Base-by-base conservation (phyloP, 2,888 invertebrate genomes). In the Ichneumoninae sp. region DNA sequence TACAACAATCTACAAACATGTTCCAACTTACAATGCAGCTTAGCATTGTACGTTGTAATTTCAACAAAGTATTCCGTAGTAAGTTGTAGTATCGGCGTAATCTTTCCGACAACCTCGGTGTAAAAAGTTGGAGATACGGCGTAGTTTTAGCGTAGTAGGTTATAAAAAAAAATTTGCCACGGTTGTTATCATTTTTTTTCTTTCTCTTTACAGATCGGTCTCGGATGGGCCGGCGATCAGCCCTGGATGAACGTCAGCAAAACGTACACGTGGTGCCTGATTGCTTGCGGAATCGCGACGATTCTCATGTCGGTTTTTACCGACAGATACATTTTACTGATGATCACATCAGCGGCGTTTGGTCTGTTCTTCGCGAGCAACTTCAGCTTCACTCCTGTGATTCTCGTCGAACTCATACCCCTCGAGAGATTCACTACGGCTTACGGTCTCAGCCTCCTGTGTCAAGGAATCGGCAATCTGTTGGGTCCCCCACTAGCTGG, bases 401-500 rank as follows among this genome's bases (percentile, higher is more conserved):
- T 99, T 89, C 94, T 98, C 87, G 98, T 98, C 65, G 97, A 97
- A 91, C 94, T 98, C 89, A 97, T 98, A 50, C 97, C 98, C 5
- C 94, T 99, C 91, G 98, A 98, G 92, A 96, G 97, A 88, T 98
- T 99, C 92, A 98, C 98, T 5, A 96, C 97, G 86, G 98, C 98
- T 16, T 99, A 98, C 93, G 99, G 99, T 22, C 94, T 99, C 89
- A 96, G 97, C 88, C 94, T 98, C 89, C 94, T 99, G 78, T 97
- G 98, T 83, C 98, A 99, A 94, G 99, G 99, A 16, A 96, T 99
- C 85, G 98, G 98, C 4, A 98, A 98, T 94, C 95, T 99, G 69
- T 95, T 97, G 84, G 99, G 99, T 72, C 99, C 99, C 7, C 98
- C 98, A 0, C 93, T 99, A 77, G 98, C 98, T 90, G 99, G 99